Percentiles rank a stretch among this genome's conserved stretches.
Conservation (phyloP, 35 echinoderm and acorn worm genomes). For the Lytechinus variegatus region DNA sequence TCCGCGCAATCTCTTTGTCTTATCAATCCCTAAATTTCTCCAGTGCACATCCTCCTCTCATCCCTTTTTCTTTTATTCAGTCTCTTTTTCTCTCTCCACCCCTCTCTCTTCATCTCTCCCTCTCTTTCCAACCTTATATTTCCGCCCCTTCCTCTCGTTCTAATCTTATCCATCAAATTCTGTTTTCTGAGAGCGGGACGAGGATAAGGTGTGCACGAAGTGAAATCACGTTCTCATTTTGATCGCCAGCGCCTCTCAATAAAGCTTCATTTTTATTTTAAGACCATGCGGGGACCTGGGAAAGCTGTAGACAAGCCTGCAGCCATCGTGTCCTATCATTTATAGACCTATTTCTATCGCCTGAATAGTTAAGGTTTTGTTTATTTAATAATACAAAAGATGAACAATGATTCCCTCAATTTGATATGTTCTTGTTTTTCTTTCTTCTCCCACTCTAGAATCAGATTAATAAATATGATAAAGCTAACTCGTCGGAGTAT, state of each 20-base stretch:
- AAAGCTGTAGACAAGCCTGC: not conserved
- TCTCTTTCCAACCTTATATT: not conserved
- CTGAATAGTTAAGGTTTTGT: not conserved
- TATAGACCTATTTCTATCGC: not conserved
- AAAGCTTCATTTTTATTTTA: conserved; percentile 21
- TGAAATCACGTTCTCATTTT: not conserved
- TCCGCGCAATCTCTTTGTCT: not conserved
- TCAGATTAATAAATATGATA: too few relatives aligned
- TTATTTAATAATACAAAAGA: not conserved
- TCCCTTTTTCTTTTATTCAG: not conserved
- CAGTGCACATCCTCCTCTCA: not conserved
- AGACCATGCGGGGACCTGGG: not conserved
- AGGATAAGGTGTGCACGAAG: not conserved
- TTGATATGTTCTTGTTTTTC: too few relatives aligned
- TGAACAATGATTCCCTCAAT: not conserved
- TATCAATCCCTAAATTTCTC: not conserved
- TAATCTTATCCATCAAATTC: not conserved
- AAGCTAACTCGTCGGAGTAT: too few relatives aligned
- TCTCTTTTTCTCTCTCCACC: not conserved
- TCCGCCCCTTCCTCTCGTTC: not conserved
- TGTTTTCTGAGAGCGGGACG: not conserved
- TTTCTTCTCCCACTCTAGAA: too few relatives aligned
- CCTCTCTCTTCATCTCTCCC: not conserved
- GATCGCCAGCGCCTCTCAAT: not conserved
- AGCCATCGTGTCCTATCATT: too few relatives aligned